A percentile compares a stretch with the other conserved stretches of the same genome.
Evolutionary conservation across 2,888 invertebrate species (phyloP).

Genomic region (Ephialtes manifestator): DNA sequence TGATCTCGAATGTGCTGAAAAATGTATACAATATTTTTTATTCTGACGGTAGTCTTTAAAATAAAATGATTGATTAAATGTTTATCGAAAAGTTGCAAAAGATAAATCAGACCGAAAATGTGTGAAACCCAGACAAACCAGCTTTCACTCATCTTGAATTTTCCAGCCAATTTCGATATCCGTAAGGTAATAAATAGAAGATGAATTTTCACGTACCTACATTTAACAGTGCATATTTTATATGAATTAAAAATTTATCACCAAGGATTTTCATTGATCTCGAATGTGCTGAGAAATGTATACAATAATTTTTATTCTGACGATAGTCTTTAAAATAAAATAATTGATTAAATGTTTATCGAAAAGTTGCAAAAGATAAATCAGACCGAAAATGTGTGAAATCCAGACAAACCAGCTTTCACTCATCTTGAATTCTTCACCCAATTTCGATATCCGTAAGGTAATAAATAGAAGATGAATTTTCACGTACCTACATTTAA

Average conservation of each 20-base stretch:
- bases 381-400: too few relatives aligned
- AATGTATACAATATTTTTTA: too few relatives aligned
- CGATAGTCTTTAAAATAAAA: too few relatives aligned
- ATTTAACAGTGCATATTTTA: not conserved
- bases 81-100: too few relatives aligned
- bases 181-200: conserved; percentile 3
- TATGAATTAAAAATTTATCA: not conserved
- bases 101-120: too few relatives aligned
- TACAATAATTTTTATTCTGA: too few relatives aligned
- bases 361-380: too few relatives aligned
- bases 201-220: not conserved
- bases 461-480: conserved; percentile 10
- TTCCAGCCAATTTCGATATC: conserved; percentile 38
- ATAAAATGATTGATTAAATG: too few relatives aligned
- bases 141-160: conserved; percentile 30
- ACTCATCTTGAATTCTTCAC: conserved; percentile 14
- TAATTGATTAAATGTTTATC: too few relatives aligned
- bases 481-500: not conserved
- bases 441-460: conserved; percentile 32
- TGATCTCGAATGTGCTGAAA: not conserved
- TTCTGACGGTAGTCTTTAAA: too few relatives aligned
- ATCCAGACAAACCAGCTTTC: conserved; percentile 21
- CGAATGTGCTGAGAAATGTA: too few relatives aligned
- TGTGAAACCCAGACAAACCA: not conserved
- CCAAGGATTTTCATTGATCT: not conserved